Evolutionary conservation across 2,113 vertebrate genomes (phyloP), one percentile per base, ranked within the genome.

Genomic region (Percina caprodes): DNA sequence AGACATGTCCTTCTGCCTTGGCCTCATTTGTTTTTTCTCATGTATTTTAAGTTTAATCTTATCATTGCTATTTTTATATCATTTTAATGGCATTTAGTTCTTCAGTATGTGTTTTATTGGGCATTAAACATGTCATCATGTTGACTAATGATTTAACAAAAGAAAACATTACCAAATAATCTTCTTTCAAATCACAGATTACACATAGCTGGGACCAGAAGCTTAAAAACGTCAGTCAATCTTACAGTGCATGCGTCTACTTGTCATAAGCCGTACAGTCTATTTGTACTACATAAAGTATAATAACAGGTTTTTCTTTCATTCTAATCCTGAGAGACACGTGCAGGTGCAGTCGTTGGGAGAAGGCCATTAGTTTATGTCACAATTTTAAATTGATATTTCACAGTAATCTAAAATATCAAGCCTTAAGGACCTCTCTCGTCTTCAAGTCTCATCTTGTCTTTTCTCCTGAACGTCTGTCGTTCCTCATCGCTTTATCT

Each of bases 391-490:
- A 55, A 63, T 26, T 56, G 21, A 67, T 58, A n/a, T 21, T 1
- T 56, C 6, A 30, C 16, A 23, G 30, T 56, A 61, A 69, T 35
- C 7, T 69, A 0, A 69, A 42, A 24, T 18, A 11, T 48, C 0
- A 3, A 0, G 56, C 2, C 23, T n/a, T 9, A 8, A 46, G 1
- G 18, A 42, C 30, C 1, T 58, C 18, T 30, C 14, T 21, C 2
- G 24, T 33, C 2, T n/a, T 9, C 16, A 60, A 52, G 91, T 63
- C 61, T 67, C 26, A 23, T 88, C 86, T n/a, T 55, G 83, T 61
- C 24, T 59, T 58, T 62, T 45, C 16, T 24, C 3, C 3, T 10
- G 26, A 79, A 30, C 5, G 7, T 19, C 14, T 60, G 8, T 35
- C 18, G 3, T 62, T 69, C 48, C 58, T 70, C 66, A 46, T 74